These are phyloP conservation scores for Chlorospingus semifuscus DNA, from an alignment of 2,797 vertebrate genomes.

Conservation along the genomic window DNA sequence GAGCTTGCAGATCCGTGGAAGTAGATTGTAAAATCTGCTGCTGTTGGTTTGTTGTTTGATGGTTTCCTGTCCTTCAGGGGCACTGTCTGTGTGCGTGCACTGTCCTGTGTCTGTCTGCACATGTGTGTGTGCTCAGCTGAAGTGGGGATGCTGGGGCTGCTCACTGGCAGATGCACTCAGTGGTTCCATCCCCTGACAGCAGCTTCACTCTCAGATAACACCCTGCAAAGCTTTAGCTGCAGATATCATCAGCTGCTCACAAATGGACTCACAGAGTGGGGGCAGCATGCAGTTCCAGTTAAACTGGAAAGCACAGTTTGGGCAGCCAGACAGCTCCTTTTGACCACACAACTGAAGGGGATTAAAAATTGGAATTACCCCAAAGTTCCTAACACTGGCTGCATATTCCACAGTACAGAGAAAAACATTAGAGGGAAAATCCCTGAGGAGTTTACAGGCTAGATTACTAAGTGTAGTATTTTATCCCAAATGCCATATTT, in stretches of 20 bases:
- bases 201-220: neutral
- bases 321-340: neutral
- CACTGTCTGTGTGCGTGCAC: neutral
- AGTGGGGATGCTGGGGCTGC: neutral
- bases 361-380: neutral
- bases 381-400: neutral
- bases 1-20: neutral
- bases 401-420: neutral
- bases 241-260: neutral
- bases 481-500: neutral
- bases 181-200: neutral
- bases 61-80: neutral
- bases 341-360: neutral
- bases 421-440: neutral
- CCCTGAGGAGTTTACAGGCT: neutral
- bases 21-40: neutral
- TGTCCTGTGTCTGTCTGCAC: rapidly evolving
- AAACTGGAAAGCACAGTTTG: neutral
- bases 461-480: neutral
- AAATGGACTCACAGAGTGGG: neutral
- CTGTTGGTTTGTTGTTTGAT: neutral
- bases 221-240: neutral
- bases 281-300: neutral
- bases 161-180: neutral
- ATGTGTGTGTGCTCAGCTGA: neutral